These are phyloP conservation scores for Polydesmus complanatus DNA, from an alignment of 2,888 invertebrate genomes.

Conservation along the genomic window DNA sequence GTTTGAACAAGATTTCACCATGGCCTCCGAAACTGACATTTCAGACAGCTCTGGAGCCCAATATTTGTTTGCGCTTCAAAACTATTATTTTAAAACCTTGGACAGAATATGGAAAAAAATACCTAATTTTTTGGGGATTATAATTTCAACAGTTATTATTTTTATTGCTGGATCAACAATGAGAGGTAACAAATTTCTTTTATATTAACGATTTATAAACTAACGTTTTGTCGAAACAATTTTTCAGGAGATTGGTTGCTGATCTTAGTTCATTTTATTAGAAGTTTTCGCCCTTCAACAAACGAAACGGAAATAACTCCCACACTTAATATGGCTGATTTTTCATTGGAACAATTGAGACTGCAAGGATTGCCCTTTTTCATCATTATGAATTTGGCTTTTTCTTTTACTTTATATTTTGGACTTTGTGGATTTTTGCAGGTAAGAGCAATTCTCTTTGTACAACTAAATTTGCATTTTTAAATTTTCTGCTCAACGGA, in stretches of 20 bases:
- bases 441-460: conserved; percentile 37
- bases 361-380: conserved; percentile 12
- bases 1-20: too few species aligned
- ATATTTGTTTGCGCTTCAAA: too few species aligned
- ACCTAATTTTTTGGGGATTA: conserved; percentile 41
- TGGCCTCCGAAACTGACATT: background rate
- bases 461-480: too few species aligned
- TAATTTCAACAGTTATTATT: conserved; percentile 45
- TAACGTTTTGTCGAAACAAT: background rate
- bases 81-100: conserved; percentile 12
- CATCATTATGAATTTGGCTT: conserved; percentile 27
- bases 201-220: background rate
- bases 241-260: conserved; percentile 51
- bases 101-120: conserved; percentile 25
- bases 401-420: conserved; percentile 48
- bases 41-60: too few species aligned
- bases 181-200: conserved; percentile 11
- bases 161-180: conserved; percentile 43
- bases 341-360: conserved; percentile 11
- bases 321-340: background rate
- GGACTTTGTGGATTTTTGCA: conserved; percentile 51
- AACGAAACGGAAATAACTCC: background rate
- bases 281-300: conserved; percentile 31
- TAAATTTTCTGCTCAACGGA: too few species aligned
- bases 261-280: conserved; percentile 45